Conservation (phyloP, 2,797 vertebrate genomes). For the Gymnothorax javanicus region DNA sequence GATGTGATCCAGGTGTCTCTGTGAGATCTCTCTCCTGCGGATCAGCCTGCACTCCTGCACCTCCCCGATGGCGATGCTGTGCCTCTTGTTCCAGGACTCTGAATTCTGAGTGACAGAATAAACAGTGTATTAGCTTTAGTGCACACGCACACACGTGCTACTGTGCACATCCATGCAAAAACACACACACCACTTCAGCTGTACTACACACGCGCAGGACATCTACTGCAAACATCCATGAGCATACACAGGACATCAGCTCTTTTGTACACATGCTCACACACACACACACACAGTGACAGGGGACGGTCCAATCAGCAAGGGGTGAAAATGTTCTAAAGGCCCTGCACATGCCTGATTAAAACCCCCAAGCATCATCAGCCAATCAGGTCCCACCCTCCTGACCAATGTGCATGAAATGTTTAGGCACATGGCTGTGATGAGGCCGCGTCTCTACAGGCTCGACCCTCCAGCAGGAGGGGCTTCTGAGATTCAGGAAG, state of each 20-base stretch:
- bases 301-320: no score
- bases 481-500: neutral
- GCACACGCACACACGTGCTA: no score
- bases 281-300: no score
- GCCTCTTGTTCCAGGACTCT: constrained; percentile 90
- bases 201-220: no score
- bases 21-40: constrained; percentile 78
- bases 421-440: neutral
- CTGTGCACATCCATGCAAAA: no score
- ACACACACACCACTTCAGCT: neutral
- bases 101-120: constrained; percentile 66
- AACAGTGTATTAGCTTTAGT: neutral
- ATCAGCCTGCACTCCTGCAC: constrained; percentile 84
- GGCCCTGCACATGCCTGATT: no score
- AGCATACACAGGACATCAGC: neutral
- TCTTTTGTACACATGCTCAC: neutral
- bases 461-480: no score
- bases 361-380: neutral
- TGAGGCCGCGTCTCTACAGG: no score
- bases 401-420: neutral
- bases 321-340: no score
- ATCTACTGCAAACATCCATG: no score
- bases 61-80: constrained; percentile 94
- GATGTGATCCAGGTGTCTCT: constrained; percentile 83
- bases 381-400: neutral